These are phyloP conservation scores for Tribolium madens DNA, from an alignment of 1,140 invertebrate genomes.

Conservation along the genomic window DNA sequence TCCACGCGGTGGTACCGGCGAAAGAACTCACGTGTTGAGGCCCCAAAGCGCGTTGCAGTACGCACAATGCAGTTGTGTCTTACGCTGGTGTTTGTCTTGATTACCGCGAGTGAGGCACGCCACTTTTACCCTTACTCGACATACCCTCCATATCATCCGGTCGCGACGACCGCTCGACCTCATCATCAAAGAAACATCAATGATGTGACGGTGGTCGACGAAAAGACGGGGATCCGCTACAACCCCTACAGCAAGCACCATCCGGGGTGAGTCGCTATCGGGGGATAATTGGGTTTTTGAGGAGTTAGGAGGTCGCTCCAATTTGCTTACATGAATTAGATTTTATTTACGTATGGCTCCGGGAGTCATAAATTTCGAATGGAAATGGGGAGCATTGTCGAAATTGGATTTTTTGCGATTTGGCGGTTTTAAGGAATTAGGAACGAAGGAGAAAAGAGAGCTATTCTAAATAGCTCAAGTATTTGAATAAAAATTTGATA, in stretches of 20 bases:
- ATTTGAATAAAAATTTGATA: too few species aligned
- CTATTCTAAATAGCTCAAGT: too few species aligned
- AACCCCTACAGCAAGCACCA: slow-evolving; percentile 57
- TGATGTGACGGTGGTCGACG: slow-evolving; percentile 43
- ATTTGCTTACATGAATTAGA: too few species aligned
- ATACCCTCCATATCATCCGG: background rate
- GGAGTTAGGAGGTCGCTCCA: too few species aligned
- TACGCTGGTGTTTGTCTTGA: background rate
- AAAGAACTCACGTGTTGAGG: slow-evolving; percentile 18
- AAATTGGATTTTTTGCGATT: too few species aligned
- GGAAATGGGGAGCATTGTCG: too few species aligned
- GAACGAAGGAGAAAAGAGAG: too few species aligned
- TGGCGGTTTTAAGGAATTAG: too few species aligned
- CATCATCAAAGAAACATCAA: background rate
- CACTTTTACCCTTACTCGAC: slow-evolving; percentile 12
- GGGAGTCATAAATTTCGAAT: too few species aligned
- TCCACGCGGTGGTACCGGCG: slow-evolving; percentile 23
- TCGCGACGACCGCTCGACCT: background rate
- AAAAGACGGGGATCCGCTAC: slow-evolving; percentile 48
- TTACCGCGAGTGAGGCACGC: slow-evolving; percentile 1
- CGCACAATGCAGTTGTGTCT: slow-evolving; percentile 38
- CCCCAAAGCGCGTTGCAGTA: slow-evolving; percentile 16
- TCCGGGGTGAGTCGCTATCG: slow-evolving; percentile 55
- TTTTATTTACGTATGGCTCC: too few species aligned
- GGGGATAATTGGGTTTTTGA: too few species aligned